Evolutionary conservation across 2,113 vertebrate species (phyloP), one percentile per base, ranked within the genome.

Genomic region (Semicossyphus pulcher): DNA sequence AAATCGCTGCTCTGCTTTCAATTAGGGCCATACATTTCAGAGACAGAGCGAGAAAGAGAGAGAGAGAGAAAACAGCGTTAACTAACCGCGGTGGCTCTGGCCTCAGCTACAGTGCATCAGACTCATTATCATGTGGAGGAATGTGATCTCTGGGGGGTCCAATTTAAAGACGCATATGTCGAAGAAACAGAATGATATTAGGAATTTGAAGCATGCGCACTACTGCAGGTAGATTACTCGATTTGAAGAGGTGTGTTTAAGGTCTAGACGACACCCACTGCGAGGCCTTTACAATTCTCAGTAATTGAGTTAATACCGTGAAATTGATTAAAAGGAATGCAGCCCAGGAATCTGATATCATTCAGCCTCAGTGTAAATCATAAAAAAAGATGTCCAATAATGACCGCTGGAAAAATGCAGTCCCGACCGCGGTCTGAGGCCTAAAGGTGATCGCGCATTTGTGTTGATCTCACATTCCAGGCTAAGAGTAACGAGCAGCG

Each of bases 1-100:
- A 92, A 91, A 87, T 73, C 61, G 57, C 70, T 71, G 81, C 81
- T 88, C 93, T 94, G 94, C 69, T 94, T 93, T 93, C 80, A 94
- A 93, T 94, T 93, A 93, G 78, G 7, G 84, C 58, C 80, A 76
- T 89, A 86, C 81, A 77, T 90, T 89, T 86, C 31, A 68, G 78
- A 69, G 48, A 80, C 26, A 31, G 60, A 53, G 45, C 47, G 67
- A 61, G 53, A 45, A 25, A 21, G 21, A 42, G 49, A 26, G 31
- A 48, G 56, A 29, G 66, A 62, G 70, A 23, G 56, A 58, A 69
- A 72, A 82, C 31, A 39, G 67, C 0, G 60, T 75, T 76, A 85
- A 86, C 81, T 76, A 83, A 86, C 70, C 53, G 10, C 86, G 86
- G 64, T 53, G 78, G 62, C 51, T 59, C 64, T 51, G 71, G 56